phyloP scores from a whole-genome alignment of 2,888 invertebrate species.

The Mongoloraphidia duomilia region DNA sequence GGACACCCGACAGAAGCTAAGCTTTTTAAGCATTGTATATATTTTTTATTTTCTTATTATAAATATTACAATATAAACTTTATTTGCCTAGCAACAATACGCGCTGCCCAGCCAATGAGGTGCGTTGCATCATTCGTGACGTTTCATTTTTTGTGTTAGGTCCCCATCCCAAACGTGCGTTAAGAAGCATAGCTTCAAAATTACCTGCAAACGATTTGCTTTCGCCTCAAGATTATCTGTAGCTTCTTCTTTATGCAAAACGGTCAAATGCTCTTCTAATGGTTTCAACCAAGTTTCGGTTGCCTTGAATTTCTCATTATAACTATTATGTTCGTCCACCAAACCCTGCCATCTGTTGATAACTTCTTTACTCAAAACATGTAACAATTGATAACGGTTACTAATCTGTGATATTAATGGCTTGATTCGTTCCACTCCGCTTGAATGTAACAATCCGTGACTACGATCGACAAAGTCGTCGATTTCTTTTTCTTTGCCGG shows the following conservation, averaged over 20 bases:
- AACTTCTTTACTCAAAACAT: constrained; percentile 70
- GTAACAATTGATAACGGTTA: constrained; percentile 68
- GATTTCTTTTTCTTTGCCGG: constrained; percentile 68
- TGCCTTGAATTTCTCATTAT: constrained; percentile 58
- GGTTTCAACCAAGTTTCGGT: constrained; percentile 65
- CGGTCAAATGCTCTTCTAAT: constrained; percentile 54
- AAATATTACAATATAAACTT: no score
- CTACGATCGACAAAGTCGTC: constrained; percentile 81
- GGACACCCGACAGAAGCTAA: no score
- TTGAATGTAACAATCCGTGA: constrained; percentile 70
- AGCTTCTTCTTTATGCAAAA: constrained; percentile 44
- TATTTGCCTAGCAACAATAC: no score
- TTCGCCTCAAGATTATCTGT: constrained; percentile 47
- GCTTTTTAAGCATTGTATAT: no score
- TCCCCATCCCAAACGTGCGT: no score
- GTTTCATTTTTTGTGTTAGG: no score
- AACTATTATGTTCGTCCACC: constrained; percentile 69
- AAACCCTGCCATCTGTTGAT: constrained; percentile 71
- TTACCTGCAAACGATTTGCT: constrained; percentile 46
- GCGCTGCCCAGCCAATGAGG: no score
- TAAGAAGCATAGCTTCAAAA: no score
- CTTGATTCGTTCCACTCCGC: constrained; percentile 73
- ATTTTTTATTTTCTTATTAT: no score
- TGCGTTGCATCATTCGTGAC: no score
- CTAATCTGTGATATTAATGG: constrained; percentile 81